Base-by-base conservation (phyloP, 2,888 invertebrate genomes). In the Elegia similella region DNA sequence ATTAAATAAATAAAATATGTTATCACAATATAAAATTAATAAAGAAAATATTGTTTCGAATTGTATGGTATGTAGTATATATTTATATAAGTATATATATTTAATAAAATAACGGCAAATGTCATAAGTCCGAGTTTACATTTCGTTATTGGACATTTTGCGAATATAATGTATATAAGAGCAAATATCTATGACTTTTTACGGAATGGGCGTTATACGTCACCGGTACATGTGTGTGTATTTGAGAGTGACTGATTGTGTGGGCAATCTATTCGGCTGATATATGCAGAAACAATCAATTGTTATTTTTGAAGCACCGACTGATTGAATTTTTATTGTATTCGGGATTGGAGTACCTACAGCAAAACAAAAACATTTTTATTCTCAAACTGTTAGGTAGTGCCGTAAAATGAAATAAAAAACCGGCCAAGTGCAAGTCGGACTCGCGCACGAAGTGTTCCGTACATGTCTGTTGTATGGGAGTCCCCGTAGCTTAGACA, bases 281-380 rank as follows among this genome's bases (percentile, higher is more conserved):
- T 34, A 16, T 38, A 50, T 50, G 50, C 50, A 50, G 12, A 50
- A 29, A 34, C 32, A 50, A 50, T 50, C 50, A 50, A 16, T 34
- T 34, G 50, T 50, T 17, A 12, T 50, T 50, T 34, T 50, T 34
- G 48, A 38, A 50, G 34, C 50, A 16, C 7, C 6, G 50, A 38
- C 17, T 50, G 50, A 50, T 50, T 50, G 50, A 17, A 34, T 50
- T 50, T 48, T 50, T 50, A 38, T 38, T 17, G 17, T 50, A 15
- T 50, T 32, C 16, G 6, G 50, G 12, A 8, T n/a, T 29, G 13
- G 30, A 13, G 30, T 0, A 38, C n/a, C 23, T n/a, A 38, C 38
- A 38, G n/a, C 10, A 38, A 38, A 12, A 38, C 10, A 12, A n/a
- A 3, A 38, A 38, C 2, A 8, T 2, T 23, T 23, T 23, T 23